Evolutionary conservation across 2,113 vertebrate genomes (phyloP).

Genomic region (Grus americana): DNA sequence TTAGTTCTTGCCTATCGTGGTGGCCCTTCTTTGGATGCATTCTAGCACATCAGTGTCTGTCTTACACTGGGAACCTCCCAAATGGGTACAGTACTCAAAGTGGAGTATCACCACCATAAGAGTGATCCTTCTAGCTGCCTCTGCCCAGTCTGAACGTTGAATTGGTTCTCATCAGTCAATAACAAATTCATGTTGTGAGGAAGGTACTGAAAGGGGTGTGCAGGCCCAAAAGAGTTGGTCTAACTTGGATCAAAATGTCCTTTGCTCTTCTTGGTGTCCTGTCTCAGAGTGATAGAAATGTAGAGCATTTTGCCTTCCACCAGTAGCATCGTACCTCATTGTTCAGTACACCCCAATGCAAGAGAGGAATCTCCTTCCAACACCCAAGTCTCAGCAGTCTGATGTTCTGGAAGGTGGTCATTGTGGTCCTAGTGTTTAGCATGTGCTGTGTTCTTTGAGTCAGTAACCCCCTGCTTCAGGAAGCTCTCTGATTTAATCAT

Average conservation of each 20-base stretch:
- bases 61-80: not conserved
- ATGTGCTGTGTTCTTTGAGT: not conserved
- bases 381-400: accelerated
- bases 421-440: not conserved
- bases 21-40: not conserved
- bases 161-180: not conserved
- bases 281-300: not conserved
- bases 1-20: not conserved
- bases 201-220: not conserved
- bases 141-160: not conserved
- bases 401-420: not conserved
- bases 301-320: not conserved
- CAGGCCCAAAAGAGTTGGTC: not conserved
- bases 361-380: not conserved
- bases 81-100: not conserved
- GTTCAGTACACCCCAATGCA: not conserved
- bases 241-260: not conserved
- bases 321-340: not conserved
- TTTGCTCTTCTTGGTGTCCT: not conserved
- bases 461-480: not conserved
- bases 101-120: not conserved
- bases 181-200: not conserved
- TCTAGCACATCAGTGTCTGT: not conserved
- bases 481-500: not conserved
- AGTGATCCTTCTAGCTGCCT: not conserved